A percentile compares a stretch with the other conserved stretches of the same genome.
Evolutionary conservation across 2,113 vertebrate genomes (phyloP).

Genomic region (Grammomys dolichurus): DNA sequence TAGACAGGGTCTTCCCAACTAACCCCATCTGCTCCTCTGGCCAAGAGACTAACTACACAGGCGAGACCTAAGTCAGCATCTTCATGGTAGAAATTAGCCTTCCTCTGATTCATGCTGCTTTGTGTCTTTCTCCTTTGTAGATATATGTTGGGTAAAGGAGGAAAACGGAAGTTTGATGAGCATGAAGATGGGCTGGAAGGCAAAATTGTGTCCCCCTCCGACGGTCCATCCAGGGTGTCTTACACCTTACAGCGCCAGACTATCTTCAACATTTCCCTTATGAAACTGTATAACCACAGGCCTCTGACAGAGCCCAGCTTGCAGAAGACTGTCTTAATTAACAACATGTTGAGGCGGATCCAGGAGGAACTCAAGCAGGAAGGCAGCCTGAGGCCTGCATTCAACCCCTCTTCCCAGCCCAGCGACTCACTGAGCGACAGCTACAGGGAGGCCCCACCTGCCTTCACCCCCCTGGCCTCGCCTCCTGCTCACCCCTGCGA

Average conservation of each 20-base stretch:
- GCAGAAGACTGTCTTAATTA: slow-evolving; percentile 98
- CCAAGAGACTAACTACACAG: background rate
- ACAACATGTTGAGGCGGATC: slow-evolving; percentile 99
- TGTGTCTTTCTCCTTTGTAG: slow-evolving; percentile 87
- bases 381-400: slow-evolving; percentile 93
- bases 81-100: background rate
- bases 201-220: slow-evolving; percentile 93
- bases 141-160: slow-evolving; percentile 99
- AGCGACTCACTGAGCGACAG: slow-evolving; percentile 91
- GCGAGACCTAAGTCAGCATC: background rate
- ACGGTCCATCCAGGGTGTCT: slow-evolving; percentile 96
- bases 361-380: slow-evolving; percentile 98
- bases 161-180: slow-evolving; percentile 99
- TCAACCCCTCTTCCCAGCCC: slow-evolving; percentile 91
- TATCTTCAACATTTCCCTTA: slow-evolving; percentile 99
- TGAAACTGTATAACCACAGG: slow-evolving; percentile 98
- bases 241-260: slow-evolving; percentile 99
- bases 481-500: slow-evolving; percentile 84
- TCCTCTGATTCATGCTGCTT: background rate
- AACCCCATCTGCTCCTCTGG: background rate
- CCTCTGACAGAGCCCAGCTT: slow-evolving; percentile 95
- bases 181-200: slow-evolving; percentile 99
- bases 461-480: slow-evolving; percentile 88
- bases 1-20: background rate
- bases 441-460: slow-evolving; percentile 92